These are phyloP conservation scores for Oncorhynchus masou DNA, from an alignment of 2,113 vertebrate genomes.

Conservation along the genomic window DNA sequence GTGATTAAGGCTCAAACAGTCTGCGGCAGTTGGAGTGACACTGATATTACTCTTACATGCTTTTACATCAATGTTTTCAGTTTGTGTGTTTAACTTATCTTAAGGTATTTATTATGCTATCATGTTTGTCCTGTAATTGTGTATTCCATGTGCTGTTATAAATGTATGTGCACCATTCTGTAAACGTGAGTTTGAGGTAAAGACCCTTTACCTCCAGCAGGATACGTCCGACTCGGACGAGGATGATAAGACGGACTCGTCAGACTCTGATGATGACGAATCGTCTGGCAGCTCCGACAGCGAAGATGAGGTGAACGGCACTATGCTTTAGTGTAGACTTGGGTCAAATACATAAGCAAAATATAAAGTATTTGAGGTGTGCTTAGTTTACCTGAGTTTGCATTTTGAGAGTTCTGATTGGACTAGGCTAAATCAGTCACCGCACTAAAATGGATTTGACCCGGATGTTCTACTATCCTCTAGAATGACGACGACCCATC, in stretches of 20 bases:
- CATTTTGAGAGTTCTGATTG: background rate
- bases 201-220: slow-evolving; percentile 59
- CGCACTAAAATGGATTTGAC: too few species aligned
- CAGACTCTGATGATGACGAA: slow-evolving; percentile 72
- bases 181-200: background rate
- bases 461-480: background rate
- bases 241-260: slow-evolving; percentile 68
- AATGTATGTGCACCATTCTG: too few species aligned
- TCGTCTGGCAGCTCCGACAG: slow-evolving; percentile 71
- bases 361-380: too few species aligned
- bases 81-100: background rate
- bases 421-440: too few species aligned
- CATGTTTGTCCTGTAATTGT: too few species aligned
- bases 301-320: slow-evolving; percentile 53
- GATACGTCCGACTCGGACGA: slow-evolving; percentile 73
- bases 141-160: too few species aligned
- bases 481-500: slow-evolving; percentile 61
- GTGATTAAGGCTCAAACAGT: too few species aligned
- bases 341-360: background rate
- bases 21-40: too few species aligned
- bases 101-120: too few species aligned
- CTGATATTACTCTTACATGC: too few species aligned
- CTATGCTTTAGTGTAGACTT: too few species aligned
- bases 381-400: too few species aligned
- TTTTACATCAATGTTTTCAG: background rate